Evolutionary conservation across 2,797 vertebrate genomes (phyloP).

Genomic region (Bovichtus variegatus): DNA sequence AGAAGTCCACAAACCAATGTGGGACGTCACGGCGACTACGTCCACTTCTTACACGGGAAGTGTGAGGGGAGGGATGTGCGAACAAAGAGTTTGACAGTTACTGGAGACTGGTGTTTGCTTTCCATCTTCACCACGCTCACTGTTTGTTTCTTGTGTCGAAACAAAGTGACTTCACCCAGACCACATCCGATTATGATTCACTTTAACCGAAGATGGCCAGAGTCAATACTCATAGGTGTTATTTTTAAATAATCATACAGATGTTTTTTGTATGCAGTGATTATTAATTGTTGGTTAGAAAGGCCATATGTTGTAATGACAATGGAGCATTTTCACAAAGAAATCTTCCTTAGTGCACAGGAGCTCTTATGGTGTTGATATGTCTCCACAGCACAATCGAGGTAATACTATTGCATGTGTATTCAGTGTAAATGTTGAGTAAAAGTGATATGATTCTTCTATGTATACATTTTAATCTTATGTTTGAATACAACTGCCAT

Average conservation of each 20-base stretch:
- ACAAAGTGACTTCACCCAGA: background rate
- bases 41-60: too few species aligned
- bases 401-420: background rate
- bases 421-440: background rate
- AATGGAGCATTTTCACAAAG: background rate
- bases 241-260: background rate
- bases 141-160: background rate
- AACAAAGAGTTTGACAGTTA: background rate
- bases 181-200: background rate
- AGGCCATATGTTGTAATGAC: background rate
- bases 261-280: background rate
- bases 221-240: background rate
- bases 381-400: background rate
- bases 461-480: too few species aligned
- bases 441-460: background rate
- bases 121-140: background rate
- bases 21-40: too few species aligned
- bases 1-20: too few species aligned
- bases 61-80: background rate
- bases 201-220: background rate
- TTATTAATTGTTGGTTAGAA: background rate
- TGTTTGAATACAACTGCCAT: background rate
- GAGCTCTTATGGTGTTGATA: background rate
- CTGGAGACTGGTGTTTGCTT: background rate
- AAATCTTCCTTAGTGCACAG: background rate